Evolutionary conservation across 2,797 vertebrate species (phyloP).

Genomic region (Enteromius mattozi): DNA sequence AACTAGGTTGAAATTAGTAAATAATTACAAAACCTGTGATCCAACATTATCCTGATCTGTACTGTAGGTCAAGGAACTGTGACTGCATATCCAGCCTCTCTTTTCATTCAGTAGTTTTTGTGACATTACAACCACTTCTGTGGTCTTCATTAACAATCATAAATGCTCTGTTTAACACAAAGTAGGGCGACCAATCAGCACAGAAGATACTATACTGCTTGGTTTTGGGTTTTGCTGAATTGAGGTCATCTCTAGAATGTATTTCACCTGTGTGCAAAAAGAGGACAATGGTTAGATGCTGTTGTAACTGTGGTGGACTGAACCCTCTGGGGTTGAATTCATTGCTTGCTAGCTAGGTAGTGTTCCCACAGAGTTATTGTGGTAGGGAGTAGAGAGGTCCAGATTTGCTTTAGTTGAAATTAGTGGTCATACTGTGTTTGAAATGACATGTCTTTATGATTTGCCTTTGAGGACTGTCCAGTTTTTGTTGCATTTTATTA

Average conservation of each 20-base stretch:
- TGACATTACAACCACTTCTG: background rate
- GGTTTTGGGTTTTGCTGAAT: background rate
- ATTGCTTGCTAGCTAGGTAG: background rate
- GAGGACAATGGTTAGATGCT: background rate
- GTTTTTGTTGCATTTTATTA: background rate
- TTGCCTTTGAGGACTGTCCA: background rate
- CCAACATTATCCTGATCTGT: background rate
- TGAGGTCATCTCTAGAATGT: background rate
- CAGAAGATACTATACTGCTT: background rate
- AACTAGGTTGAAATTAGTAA: background rate
- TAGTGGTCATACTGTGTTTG: background rate
- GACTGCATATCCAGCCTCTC: background rate
- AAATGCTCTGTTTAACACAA: conserved; percentile 15
- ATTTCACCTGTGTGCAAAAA: conserved; percentile 7
- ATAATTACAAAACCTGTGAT: background rate
- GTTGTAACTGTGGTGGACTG: conserved; percentile 12
- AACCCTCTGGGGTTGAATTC: background rate
- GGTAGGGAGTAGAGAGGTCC: background rate
- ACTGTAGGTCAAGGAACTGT: background rate
- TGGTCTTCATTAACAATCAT: background rate
- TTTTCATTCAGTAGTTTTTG: background rate
- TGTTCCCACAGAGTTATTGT: conserved; percentile 8
- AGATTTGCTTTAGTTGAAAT: conserved; percentile 7
- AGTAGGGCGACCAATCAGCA: background rate
- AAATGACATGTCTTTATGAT: background rate